Evolutionary conservation across 2,888 invertebrate species (phyloP).

Genomic region (Caenorhabditis uteleia): DNA sequence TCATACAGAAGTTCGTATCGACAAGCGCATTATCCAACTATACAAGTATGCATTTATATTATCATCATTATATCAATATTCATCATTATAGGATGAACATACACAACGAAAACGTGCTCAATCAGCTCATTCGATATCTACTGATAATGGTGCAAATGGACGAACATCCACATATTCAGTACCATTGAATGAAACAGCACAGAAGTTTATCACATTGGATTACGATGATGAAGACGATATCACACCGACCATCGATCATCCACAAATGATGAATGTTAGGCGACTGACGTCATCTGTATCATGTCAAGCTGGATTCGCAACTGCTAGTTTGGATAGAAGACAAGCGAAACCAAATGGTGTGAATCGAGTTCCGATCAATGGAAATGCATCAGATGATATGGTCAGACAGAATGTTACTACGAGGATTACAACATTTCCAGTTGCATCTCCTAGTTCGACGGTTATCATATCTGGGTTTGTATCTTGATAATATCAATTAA

Average conservation of each 20-base stretch:
- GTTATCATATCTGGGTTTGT: conserved; percentile 30
- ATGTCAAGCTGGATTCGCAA: conserved; percentile 45
- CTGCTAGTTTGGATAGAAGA: conserved; percentile 49
- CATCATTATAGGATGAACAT: conserved; percentile 41
- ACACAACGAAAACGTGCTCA: conserved; percentile 41
- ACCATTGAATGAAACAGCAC: conserved; percentile 29
- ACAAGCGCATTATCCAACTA: conserved; percentile 65
- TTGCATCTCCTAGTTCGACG: conserved; percentile 21
- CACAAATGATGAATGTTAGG: conserved; percentile 22
- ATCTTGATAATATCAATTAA: neutral
- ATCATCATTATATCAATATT: no score
- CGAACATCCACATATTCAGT: conserved; percentile 34
- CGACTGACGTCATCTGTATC: conserved; percentile 36
- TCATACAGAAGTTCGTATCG: conserved; percentile 66
- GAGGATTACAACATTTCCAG: conserved; percentile 56
- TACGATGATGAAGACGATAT: conserved; percentile 25
- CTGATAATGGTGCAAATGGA: conserved; percentile 19
- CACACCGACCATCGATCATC: conserved; percentile 29
- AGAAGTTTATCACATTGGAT: conserved; percentile 26
- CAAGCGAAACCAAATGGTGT: conserved; percentile 22
- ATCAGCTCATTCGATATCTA: conserved; percentile 35
- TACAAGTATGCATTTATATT: no score
- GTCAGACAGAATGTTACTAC: conserved; percentile 28
- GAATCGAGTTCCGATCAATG: conserved; percentile 4
- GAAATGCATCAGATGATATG: conserved; percentile 20